Percentiles rank a stretch among this genome's conserved stretches.
Conservation (phyloP, 2,888 invertebrate species). For the Nesidiocoris tenuis region DNA sequence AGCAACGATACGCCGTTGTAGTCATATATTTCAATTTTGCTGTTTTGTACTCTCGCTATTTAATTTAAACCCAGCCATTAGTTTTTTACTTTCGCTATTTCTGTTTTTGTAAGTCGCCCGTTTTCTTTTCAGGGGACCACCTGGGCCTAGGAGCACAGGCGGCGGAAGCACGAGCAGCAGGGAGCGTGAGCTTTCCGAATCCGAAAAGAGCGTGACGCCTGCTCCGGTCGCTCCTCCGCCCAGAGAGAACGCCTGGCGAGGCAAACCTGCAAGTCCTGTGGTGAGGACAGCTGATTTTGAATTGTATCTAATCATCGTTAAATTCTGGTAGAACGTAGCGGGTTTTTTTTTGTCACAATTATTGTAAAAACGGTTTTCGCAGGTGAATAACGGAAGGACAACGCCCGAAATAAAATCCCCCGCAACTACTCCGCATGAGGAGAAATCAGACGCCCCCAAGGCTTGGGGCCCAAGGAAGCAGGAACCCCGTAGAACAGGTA, state of each 20-base stretch:
- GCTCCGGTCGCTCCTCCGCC: slow-evolving; percentile 52
- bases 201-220: slow-evolving; percentile 48
- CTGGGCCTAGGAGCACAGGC: slow-evolving; percentile 47
- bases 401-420: slow-evolving; percentile 46
- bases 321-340: not conserved
- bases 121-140: not conserved
- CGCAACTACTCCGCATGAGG: slow-evolving; percentile 3
- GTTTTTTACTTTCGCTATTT: too few species aligned
- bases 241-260: slow-evolving; percentile 52
- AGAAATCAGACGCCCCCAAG: slow-evolving; percentile 17
- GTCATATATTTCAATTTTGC: too few species aligned
- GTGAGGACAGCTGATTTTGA: not conserved
- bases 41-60: too few species aligned
- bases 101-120: too few species aligned
- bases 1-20: too few species aligned
- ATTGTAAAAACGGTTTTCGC: not conserved
- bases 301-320: not conserved
- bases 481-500: slow-evolving; percentile 16
- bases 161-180: slow-evolving; percentile 36
- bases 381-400: slow-evolving; percentile 47
- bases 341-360: not conserved
- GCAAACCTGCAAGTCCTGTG: slow-evolving; percentile 30
- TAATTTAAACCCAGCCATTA: too few species aligned
- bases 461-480: slow-evolving; percentile 6
- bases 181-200: slow-evolving; percentile 38